phyloP scores from a whole-genome alignment of 2,113 vertebrate species.

The Crotalus horridus region DNA sequence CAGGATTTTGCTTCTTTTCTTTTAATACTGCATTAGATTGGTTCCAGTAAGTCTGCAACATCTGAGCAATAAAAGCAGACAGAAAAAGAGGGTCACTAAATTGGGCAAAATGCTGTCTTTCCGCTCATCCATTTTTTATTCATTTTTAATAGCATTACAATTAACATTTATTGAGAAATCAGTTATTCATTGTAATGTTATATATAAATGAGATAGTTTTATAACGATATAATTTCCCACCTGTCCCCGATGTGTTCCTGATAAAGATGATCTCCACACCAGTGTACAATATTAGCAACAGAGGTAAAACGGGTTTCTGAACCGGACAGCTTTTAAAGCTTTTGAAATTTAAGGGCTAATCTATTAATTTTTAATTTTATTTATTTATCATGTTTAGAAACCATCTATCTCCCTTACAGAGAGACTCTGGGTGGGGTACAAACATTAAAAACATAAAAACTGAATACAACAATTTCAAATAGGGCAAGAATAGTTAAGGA shows the following conservation, averaged over 20 bases:
- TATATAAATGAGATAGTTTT: not conserved
- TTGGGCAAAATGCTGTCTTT: not conserved
- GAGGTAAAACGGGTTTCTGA: not conserved
- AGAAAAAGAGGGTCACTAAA: not conserved
- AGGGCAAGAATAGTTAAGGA: not conserved
- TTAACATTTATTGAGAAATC: not conserved
- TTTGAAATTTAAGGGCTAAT: not conserved
- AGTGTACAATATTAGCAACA: not conserved
- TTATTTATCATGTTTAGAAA: not conserved
- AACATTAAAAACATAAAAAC: not conserved
- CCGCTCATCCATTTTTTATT: not conserved
- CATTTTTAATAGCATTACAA: not conserved
- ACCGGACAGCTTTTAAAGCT: not conserved
- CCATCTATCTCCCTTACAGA: not conserved
- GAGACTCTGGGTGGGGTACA: not conserved
- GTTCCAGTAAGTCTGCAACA: not conserved
- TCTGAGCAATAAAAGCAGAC: not conserved
- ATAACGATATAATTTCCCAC: not conserved
- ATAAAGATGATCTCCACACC: not conserved
- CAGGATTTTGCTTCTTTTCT: not conserved
- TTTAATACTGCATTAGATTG: not conserved
- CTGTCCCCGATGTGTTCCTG: not conserved
- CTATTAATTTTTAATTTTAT: not conserved
- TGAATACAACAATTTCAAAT: not conserved
- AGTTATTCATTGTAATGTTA: not conserved